Conservation (phyloP, 2,797 vertebrate genomes). For the Rhinatrema bivittatum region DNA sequence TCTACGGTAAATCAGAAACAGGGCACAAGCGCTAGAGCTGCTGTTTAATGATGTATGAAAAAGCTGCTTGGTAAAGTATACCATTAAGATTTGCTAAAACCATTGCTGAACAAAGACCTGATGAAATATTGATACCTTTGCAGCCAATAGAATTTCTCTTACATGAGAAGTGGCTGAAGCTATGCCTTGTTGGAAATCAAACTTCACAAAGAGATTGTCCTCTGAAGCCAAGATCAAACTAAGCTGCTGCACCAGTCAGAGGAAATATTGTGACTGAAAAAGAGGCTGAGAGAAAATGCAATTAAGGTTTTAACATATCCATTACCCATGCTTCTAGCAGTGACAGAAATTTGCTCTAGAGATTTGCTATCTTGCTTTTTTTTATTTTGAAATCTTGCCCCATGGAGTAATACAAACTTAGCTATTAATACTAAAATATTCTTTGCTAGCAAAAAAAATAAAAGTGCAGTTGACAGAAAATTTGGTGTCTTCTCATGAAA, state of each 20-base stretch:
- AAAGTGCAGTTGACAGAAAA: too few species aligned
- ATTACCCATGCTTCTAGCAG: conserved; percentile 3
- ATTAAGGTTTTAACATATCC: neutral
- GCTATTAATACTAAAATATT: conserved; percentile 1
- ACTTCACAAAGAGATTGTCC: conserved; percentile 13
- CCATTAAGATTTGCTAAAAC: conserved; percentile 77
- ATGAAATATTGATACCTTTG: conserved; percentile 79
- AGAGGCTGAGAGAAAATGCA: neutral
- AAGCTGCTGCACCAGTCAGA: too few species aligned
- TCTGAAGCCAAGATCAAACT: too few species aligned
- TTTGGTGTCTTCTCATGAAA: too few species aligned
- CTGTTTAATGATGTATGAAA: conserved; percentile 69
- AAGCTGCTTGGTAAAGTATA: conserved; percentile 76
- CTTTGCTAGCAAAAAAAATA: neutral
- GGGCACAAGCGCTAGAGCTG: conserved; percentile 41
- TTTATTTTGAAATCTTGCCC: neutral
- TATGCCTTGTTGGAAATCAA: conserved; percentile 13
- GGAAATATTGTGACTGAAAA: neutral
- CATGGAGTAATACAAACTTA: neutral
- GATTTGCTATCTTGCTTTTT: conserved; percentile 7
- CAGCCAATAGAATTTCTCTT: conserved; percentile 61
- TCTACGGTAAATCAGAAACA: conserved; percentile 58
- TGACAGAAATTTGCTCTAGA: neutral
- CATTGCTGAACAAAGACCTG: conserved; percentile 68
- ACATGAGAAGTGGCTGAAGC: conserved; percentile 26